Evolutionary conservation across 1,140 invertebrate species (phyloP).

Genomic region (Carposina sasakii): DNA sequence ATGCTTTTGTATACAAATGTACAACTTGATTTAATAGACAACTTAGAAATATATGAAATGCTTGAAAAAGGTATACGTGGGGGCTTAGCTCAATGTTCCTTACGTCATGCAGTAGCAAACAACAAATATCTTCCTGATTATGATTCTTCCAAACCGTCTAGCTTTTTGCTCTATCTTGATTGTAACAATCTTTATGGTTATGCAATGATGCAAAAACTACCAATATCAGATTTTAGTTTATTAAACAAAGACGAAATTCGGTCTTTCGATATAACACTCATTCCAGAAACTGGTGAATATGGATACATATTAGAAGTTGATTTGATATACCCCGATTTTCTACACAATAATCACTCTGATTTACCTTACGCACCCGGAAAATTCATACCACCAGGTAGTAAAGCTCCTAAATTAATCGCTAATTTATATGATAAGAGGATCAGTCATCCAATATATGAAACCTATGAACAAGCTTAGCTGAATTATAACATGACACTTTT

Average conservation of each 20-base stretch:
- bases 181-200: conserved; percentile 61
- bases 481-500: too few species aligned
- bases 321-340: neutral
- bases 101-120: conserved; percentile 44
- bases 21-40: conserved; percentile 50
- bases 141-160: conserved; percentile 15
- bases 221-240: neutral
- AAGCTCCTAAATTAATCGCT: conserved; percentile 7
- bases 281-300: too few species aligned
- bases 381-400: conserved; percentile 3
- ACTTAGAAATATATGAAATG: conserved; percentile 50
- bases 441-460: too few species aligned
- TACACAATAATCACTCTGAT: neutral
- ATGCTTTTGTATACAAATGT: conserved; percentile 46
- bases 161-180: conserved; percentile 56
- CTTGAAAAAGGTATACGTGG: conserved; percentile 50
- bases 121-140: conserved; percentile 38
- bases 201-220: conserved; percentile 31
- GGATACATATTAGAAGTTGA: too few species aligned
- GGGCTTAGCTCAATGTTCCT: conserved; percentile 43
- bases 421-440: conserved; percentile 14
- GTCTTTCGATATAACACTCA: neutral
- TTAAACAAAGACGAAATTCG: neutral
- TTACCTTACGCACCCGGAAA: conserved; percentile 9
- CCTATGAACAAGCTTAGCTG: too few species aligned